Percentiles rank a stretch among this genome's conserved stretches.
These are phyloP conservation scores for Pantala flavescens DNA, from an alignment of 1,140 invertebrate genomes.

Conservation along the genomic window DNA sequence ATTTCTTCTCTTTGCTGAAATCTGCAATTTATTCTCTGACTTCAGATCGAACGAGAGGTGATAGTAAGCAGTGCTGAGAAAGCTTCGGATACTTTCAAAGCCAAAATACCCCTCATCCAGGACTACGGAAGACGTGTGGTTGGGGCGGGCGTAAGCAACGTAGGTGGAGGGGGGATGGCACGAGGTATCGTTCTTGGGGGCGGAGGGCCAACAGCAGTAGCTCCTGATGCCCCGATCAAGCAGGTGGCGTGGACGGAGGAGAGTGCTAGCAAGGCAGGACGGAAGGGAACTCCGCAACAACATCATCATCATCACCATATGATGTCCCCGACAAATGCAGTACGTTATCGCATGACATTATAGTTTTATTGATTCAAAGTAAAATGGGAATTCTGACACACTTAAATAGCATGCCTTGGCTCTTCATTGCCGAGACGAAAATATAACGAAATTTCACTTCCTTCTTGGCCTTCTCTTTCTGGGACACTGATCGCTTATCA, in stretches of 20 bases:
- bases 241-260: conserved; percentile 14
- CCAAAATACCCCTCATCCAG: conserved; percentile 13
- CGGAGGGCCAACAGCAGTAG: conserved; percentile 12
- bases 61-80: conserved; percentile 16
- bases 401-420: background rate
- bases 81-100: conserved; percentile 13
- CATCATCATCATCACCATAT: background rate
- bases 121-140: conserved; percentile 11
- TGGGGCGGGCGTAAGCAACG: background rate
- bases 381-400: background rate
- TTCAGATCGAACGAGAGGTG: conserved; percentile 15
- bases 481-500: no score
- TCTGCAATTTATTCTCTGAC: background rate
- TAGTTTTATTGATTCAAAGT: no score
- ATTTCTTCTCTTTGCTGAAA: background rate
- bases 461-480: no score
- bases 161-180: background rate
- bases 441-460: no score
- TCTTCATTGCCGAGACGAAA: background rate
- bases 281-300: background rate
- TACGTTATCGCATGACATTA: background rate
- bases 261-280: background rate
- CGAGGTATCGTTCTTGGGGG: background rate
- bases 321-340: background rate
- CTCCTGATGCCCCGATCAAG: conserved; percentile 16